Base-by-base conservation (phyloP, 2,113 vertebrate species). In the Propithecus coquereli region DNA sequence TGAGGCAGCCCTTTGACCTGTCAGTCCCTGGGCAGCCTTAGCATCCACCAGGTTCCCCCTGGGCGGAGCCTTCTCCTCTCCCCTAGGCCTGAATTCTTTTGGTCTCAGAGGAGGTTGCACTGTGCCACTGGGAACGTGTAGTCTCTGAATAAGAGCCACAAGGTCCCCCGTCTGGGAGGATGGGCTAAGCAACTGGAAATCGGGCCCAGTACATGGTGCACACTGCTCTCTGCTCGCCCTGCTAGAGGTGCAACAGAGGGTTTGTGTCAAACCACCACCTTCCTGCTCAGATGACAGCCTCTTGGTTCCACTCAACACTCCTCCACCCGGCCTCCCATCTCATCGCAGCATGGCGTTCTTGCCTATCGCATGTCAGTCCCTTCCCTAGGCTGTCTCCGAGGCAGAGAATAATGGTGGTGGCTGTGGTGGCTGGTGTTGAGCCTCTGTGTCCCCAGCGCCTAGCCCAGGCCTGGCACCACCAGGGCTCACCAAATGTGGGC, bases 181-280 rank as follows among this genome's bases (percentile, higher is more conserved):
- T 37, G 34, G 12, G 8, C n/a, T 17, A 13, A 16, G 65, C 3
- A 37, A 59, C 20, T 66, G 18, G 17, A 34, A 11, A 70, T 52
- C 4, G 2, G 20, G 70, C 27, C 54, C 57, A n/a, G 50, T 13
- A 2, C 16, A 0, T 45, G 30, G 43, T 1, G 2, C 0, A 3
- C 4, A 0, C 30, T 0, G 0, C 18, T 37, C n/a, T 77, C 17
- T 59, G 70, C 23, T 81, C 12, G 52, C 68, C 40, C 30, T 43
- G 17, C 18, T 50, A 50, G 84, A 47, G 54, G 18, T 1, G 10
- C 66, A 18, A 22, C 7, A 3, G 57, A 37, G 84, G 5, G 8
- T 23, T 20, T 45, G 1, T 8, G 40, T 16, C 13, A 18, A 54
- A 30, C 27, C 8, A 9, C 43, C 10, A 1, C 47, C 54, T 40